These are phyloP conservation scores for Kradibia gibbosae DNA, from an alignment of 1,140 invertebrate species.

Conservation along the genomic window DNA sequence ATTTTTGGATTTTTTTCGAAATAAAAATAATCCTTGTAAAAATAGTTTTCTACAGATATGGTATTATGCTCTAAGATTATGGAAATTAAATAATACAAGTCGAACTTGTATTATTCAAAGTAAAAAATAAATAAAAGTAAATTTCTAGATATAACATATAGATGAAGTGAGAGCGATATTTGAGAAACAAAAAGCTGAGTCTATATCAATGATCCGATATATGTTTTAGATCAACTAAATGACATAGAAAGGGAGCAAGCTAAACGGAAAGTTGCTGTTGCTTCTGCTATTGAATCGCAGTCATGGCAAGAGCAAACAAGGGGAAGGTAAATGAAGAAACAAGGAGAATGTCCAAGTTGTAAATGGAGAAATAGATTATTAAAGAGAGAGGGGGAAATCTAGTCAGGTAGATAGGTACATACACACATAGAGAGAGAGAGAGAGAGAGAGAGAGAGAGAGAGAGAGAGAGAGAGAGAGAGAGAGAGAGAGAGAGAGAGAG, in stretches of 20 bases:
- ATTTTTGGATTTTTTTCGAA: too few relatives aligned
- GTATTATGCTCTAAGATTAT: too few relatives aligned
- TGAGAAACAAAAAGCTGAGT: background rate
- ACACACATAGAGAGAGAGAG: background rate
- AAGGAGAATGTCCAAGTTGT: background rate
- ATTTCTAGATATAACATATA: too few relatives aligned
- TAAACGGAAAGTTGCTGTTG: background rate
- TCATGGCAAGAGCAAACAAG: background rate
- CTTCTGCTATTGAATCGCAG: background rate
- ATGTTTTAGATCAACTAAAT: background rate
- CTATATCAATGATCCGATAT: background rate
- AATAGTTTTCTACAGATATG: too few relatives aligned
- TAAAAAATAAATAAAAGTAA: too few relatives aligned
- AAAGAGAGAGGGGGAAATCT: background rate
- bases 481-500: too few relatives aligned
- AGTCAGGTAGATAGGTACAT: background rate
- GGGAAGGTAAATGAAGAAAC: slow-evolving; percentile 29
- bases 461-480: background rate
- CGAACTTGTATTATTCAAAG: background rate
- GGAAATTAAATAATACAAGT: too few relatives aligned
- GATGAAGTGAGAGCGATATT: too few relatives aligned
- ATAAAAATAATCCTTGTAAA: too few relatives aligned
- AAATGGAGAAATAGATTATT: slow-evolving; percentile 26
- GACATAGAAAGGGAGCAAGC: slow-evolving; percentile 14
- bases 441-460: slow-evolving; percentile 2